phyloP scores from a whole-genome alignment of 1,140 invertebrate genomes.

The Musca domestica region DNA sequence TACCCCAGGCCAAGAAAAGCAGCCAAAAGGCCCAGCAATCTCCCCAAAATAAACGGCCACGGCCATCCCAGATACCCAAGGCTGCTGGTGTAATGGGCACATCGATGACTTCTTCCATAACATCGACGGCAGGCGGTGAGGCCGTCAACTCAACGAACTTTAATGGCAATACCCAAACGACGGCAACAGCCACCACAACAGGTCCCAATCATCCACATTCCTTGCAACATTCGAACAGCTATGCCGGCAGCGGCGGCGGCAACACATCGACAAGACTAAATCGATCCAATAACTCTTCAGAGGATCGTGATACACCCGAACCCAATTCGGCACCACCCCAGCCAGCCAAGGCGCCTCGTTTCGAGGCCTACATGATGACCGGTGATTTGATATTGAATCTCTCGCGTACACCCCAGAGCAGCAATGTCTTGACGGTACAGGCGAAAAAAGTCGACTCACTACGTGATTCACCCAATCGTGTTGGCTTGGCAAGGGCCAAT shows the following conservation, averaged over 20 bases:
- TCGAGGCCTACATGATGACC: slow-evolving; percentile 97
- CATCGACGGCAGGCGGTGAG: slow-evolving; percentile 29
- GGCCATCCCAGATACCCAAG: slow-evolving; percentile 53
- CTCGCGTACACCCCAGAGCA: slow-evolving; percentile 70
- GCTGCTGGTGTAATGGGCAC: slow-evolving; percentile 30
- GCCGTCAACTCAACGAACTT: not conserved
- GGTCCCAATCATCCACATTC: slow-evolving; percentile 15
- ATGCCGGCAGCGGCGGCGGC: slow-evolving; percentile 36
- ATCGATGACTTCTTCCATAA: slow-evolving; percentile 26
- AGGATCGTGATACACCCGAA: slow-evolving; percentile 28
- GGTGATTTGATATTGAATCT: slow-evolving; percentile 91
- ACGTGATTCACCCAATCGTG: slow-evolving; percentile 53
- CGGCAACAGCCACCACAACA: slow-evolving; percentile 21
- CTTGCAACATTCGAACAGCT: slow-evolving; percentile 48
- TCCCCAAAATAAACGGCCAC: slow-evolving; percentile 48
- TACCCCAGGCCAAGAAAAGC: slow-evolving; percentile 49
- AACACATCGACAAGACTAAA: slow-evolving; percentile 15
- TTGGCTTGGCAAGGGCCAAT: slow-evolving; percentile 34
- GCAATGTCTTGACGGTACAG: slow-evolving; percentile 61
- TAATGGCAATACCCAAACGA: slow-evolving; percentile 10
- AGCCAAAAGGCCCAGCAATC: slow-evolving; percentile 42
- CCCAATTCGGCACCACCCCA: slow-evolving; percentile 50
- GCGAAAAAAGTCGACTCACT: slow-evolving; percentile 65
- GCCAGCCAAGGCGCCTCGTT: slow-evolving; percentile 59
- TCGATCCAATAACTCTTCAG: not conserved